phyloP scores from a whole-genome alignment of 2,888 invertebrate genomes.

The Candidula unifasciata region DNA sequence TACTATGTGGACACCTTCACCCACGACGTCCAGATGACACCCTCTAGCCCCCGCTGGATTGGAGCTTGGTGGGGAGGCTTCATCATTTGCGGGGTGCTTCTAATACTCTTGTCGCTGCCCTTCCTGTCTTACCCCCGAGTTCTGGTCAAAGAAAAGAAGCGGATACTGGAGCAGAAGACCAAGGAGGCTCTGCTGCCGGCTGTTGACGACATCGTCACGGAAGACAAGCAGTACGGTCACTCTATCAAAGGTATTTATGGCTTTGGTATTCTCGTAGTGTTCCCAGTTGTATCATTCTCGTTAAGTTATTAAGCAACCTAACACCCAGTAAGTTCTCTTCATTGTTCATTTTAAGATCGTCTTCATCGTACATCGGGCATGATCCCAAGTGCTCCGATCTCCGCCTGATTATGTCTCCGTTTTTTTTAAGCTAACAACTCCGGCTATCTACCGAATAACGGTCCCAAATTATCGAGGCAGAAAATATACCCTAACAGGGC shows the following conservation, averaged over 20 bases:
- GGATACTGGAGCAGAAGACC: slow-evolving; percentile 65
- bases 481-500: no score
- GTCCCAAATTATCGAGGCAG: no score
- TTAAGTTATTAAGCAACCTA: no score
- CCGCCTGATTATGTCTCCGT: no score
- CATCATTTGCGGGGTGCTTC: slow-evolving; percentile 90
- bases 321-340: no score
- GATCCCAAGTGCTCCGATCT: no score
- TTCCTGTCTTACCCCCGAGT: slow-evolving; percentile 94
- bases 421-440: no score
- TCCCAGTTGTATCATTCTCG: neutral
- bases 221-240: slow-evolving; percentile 89
- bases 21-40: slow-evolving; percentile 68
- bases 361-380: no score
- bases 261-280: neutral
- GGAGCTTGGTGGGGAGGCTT: slow-evolving; percentile 84
- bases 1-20: slow-evolving; percentile 94
- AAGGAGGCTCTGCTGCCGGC: slow-evolving; percentile 63
- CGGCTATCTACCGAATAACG: no score
- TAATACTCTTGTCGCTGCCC: slow-evolving; percentile 91
- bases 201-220: slow-evolving; percentile 70
- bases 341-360: no score
- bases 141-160: slow-evolving; percentile 65
- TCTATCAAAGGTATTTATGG: slow-evolving; percentile 87
- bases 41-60: slow-evolving; percentile 80